phyloP scores from a whole-genome alignment of 2,113 vertebrate genomes.

The Scomber japonicus region DNA sequence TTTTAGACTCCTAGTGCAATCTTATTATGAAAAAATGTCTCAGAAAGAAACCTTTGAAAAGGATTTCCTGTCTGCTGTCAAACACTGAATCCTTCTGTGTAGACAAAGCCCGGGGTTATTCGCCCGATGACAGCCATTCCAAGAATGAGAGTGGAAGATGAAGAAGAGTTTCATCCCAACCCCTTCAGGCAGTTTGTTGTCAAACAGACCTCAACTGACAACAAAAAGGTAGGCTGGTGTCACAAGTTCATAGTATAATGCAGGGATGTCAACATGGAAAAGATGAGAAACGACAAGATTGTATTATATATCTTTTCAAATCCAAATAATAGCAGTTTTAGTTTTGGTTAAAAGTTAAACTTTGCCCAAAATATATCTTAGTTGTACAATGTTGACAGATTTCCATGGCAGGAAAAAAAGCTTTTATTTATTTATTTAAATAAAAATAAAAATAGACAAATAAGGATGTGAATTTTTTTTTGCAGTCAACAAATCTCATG shows the following conservation, averaged over 20 bases:
- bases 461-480: too few relatives aligned
- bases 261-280: not conserved
- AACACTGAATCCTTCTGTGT: conserved; percentile 43
- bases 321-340: not conserved
- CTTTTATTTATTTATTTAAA: too few relatives aligned
- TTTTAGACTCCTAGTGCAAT: not conserved
- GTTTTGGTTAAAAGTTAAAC: not conserved
- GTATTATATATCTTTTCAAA: not conserved
- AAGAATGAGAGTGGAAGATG: conserved; percentile 81
- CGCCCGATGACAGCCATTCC: conserved; percentile 86
- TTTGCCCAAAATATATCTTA: too few relatives aligned
- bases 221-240: conserved; percentile 84
- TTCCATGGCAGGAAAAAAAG: too few relatives aligned
- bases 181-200: conserved; percentile 86
- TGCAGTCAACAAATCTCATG: too few relatives aligned
- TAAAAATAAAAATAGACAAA: too few relatives aligned
- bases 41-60: not conserved
- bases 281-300: too few relatives aligned
- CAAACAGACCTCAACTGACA: conserved; percentile 73
- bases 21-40: not conserved
- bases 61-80: conserved; percentile 31
- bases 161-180: conserved; percentile 83
- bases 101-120: conserved; percentile 94
- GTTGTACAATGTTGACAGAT: too few relatives aligned
- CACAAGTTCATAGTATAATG: not conserved